A percentile compares a stretch with the other conserved stretches of the same genome.
Conservation (phyloP, 2,113 vertebrate species). For the Antechinus stuartii region DNA sequence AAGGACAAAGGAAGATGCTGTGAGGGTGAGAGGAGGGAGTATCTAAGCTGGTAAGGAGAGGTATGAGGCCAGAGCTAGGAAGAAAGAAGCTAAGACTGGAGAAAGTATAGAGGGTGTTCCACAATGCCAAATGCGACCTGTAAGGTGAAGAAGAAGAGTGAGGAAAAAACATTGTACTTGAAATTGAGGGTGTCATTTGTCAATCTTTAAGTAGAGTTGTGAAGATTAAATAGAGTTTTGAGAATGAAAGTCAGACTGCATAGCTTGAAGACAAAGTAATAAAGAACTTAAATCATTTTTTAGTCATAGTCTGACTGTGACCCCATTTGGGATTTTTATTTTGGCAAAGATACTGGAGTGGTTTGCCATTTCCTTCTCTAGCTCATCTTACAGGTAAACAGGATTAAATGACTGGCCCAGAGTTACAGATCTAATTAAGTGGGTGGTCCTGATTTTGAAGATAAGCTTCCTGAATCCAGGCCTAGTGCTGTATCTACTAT, state of each 20-base stretch:
- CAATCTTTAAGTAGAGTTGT: background rate
- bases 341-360: background rate
- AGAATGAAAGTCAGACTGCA: background rate
- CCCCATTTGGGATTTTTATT: too few species aligned
- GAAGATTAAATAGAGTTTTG: background rate
- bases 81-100: background rate
- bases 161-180: background rate
- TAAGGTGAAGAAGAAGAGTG: background rate
- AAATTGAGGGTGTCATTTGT: too few species aligned
- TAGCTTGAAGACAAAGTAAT: background rate
- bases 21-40: background rate
- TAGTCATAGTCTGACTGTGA: too few species aligned
- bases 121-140: background rate
- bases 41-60: background rate
- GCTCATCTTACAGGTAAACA: background rate
- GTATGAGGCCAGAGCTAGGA: background rate
- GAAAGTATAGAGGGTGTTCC: background rate
- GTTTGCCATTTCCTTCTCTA: background rate
- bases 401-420: background rate
- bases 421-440: background rate
- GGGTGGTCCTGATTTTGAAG: background rate
- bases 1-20: background rate
- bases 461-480: background rate
- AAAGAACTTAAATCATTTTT: background rate
- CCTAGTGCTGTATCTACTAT: background rate